Percentiles rank a stretch among this genome's conserved stretches.
Evolutionary conservation across 2,113 vertebrate genomes (phyloP).

Genomic region (Mandrillus leucophaeus): DNA sequence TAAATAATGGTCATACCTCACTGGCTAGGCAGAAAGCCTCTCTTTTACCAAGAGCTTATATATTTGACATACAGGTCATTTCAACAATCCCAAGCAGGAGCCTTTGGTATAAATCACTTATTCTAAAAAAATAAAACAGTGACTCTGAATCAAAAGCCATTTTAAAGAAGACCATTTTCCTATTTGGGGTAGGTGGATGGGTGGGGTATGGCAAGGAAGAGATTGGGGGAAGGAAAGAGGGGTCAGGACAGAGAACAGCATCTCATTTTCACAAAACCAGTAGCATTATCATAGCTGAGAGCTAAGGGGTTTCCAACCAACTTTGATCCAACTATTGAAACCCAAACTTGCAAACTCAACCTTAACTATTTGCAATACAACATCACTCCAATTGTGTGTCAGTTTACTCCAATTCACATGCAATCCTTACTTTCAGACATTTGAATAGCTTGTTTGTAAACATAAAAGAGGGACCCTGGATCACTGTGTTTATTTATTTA

Average conservation of each 20-base stretch:
- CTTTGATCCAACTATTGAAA: constrained; percentile 79
- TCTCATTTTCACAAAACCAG: constrained; percentile 63
- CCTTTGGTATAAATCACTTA: constrained; percentile 84
- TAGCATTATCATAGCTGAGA: constrained; percentile 72
- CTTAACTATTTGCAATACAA: constrained; percentile 82
- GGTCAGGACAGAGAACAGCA: neutral
- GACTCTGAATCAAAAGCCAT: constrained; percentile 23
- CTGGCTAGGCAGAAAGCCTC: constrained; percentile 78
- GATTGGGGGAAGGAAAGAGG: neutral
- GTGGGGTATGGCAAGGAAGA: neutral
- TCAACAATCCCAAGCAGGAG: constrained; percentile 78
- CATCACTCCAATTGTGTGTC: constrained; percentile 73
- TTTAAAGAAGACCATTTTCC: constrained; percentile 13
- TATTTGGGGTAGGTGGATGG: neutral
- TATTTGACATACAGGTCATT: constrained; percentile 80
- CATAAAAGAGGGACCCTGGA: constrained; percentile 83
- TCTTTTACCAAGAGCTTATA: constrained; percentile 77
- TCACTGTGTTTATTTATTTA: constrained; percentile 81
- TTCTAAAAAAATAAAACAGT: constrained; percentile 60
- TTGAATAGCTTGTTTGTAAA: constrained; percentile 82
- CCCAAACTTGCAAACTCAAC: constrained; percentile 79
- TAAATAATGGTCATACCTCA: constrained; percentile 83
- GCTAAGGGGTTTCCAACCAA: constrained; percentile 78
- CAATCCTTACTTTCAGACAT: constrained; percentile 82
- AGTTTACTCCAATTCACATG: constrained; percentile 74